Evolutionary conservation across 2,888 invertebrate species (phyloP).

Genomic region (Tuta absoluta): DNA sequence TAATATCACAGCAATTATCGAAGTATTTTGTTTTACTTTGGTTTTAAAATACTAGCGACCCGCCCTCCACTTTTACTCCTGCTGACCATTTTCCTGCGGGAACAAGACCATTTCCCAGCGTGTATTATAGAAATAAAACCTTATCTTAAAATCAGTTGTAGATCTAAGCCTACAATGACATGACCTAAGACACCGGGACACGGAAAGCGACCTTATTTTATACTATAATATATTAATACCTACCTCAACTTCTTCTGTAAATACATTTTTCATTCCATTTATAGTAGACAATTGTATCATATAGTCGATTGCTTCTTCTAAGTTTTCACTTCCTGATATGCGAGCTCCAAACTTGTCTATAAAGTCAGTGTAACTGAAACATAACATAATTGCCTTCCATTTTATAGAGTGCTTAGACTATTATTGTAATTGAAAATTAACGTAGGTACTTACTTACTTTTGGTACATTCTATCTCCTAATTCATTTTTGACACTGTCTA

Average conservation of each 20-base stretch:
- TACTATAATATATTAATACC: slow-evolving; percentile 20
- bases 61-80: too few relatives aligned
- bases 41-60: too few relatives aligned
- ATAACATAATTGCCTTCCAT: not conserved
- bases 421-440: not conserved
- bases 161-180: too few relatives aligned
- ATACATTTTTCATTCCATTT: slow-evolving; percentile 77
- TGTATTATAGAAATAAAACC: too few relatives aligned
- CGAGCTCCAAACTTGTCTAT: slow-evolving; percentile 83
- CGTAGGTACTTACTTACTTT: slow-evolving; percentile 65
- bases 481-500: slow-evolving; percentile 65
- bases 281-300: slow-evolving; percentile 66
- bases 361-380: slow-evolving; percentile 54
- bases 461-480: slow-evolving; percentile 76
- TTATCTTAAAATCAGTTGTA: too few relatives aligned
- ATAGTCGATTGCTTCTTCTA: slow-evolving; percentile 85
- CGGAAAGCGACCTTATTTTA: too few relatives aligned
- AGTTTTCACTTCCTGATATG: slow-evolving; percentile 79
- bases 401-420: not conserved
- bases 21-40: too few relatives aligned
- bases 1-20: too few relatives aligned
- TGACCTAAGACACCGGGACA: too few relatives aligned
- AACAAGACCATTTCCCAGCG: too few relatives aligned
- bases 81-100: too few relatives aligned
- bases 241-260: slow-evolving; percentile 83